A percentile compares a stretch with the other conserved stretches of the same genome.
Evolutionary conservation across 2,113 vertebrate genomes (phyloP).

Genomic region (Rhinopomastus cyanomelas): DNA sequence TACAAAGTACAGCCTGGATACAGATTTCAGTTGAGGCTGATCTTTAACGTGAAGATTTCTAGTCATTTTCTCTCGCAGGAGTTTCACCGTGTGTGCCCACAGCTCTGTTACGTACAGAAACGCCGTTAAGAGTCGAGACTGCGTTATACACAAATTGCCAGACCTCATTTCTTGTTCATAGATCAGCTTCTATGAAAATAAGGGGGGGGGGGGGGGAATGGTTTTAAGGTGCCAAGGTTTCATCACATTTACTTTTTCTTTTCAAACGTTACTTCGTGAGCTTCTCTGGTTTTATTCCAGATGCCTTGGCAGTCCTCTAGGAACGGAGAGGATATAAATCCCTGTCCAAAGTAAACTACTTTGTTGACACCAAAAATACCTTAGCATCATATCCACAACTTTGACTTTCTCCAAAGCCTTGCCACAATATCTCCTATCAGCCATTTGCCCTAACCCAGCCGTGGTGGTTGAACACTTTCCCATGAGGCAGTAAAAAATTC

Average conservation of each 20-base stretch:
- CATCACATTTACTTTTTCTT: slow-evolving; percentile 18
- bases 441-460: neutral
- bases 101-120: neutral
- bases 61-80: slow-evolving; percentile 2
- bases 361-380: neutral
- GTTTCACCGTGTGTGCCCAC: neutral
- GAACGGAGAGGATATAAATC: neutral
- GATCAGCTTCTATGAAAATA: slow-evolving; percentile 33
- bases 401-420: neutral
- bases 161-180: slow-evolving; percentile 16
- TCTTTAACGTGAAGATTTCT: slow-evolving; percentile 8
- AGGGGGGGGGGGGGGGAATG: accelerated
- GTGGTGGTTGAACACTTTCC: neutral
- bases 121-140: neutral
- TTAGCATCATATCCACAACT: neutral
- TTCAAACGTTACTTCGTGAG: neutral
- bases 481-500: neutral
- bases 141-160: slow-evolving; percentile 28
- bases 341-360: neutral
- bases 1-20: neutral
- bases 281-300: neutral
- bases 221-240: slow-evolving; percentile 23
- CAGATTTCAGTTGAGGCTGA: neutral
- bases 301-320: slow-evolving; percentile 18
- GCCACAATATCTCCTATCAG: accelerated